phyloP scores from a whole-genome alignment of 2,113 vertebrate genomes.

The Todiramphus chloris region DNA sequence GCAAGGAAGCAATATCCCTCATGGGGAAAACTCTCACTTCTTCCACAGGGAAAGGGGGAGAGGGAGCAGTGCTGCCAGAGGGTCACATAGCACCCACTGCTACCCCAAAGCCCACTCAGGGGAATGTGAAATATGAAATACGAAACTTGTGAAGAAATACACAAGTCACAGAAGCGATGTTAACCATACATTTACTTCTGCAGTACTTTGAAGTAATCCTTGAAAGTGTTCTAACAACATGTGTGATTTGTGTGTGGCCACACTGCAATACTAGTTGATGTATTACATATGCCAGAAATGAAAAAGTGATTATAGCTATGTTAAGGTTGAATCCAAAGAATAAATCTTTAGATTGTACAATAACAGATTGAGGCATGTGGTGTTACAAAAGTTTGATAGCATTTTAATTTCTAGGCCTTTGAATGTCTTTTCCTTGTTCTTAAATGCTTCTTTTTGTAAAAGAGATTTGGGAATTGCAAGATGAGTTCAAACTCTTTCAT shows the following conservation, averaged over 20 bases:
- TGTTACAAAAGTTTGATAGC: not conserved
- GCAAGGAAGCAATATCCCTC: not conserved
- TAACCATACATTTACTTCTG: not conserved
- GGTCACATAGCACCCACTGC: accelerated
- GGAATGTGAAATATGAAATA: not conserved
- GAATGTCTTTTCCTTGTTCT: not conserved
- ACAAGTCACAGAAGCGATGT: not conserved
- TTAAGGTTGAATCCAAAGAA: not conserved
- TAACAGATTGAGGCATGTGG: not conserved
- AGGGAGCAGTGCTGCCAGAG: not conserved
- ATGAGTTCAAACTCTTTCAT: not conserved
- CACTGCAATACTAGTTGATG: not conserved
- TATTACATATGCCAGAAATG: not conserved
- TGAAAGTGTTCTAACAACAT: not conserved
- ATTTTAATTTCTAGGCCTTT: not conserved
- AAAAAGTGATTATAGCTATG: not conserved
- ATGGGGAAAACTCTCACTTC: not conserved
- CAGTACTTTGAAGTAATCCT: not conserved
- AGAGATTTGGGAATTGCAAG: not conserved
- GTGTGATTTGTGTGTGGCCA: not conserved
- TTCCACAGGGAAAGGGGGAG: accelerated
- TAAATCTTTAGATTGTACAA: not conserved
- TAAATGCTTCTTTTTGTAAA: not conserved
- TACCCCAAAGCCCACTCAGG: accelerated
- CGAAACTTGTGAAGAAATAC: not conserved